Base-by-base conservation (phyloP, 2,113 vertebrate species). In the Cynoglossus semilaevis region DNA sequence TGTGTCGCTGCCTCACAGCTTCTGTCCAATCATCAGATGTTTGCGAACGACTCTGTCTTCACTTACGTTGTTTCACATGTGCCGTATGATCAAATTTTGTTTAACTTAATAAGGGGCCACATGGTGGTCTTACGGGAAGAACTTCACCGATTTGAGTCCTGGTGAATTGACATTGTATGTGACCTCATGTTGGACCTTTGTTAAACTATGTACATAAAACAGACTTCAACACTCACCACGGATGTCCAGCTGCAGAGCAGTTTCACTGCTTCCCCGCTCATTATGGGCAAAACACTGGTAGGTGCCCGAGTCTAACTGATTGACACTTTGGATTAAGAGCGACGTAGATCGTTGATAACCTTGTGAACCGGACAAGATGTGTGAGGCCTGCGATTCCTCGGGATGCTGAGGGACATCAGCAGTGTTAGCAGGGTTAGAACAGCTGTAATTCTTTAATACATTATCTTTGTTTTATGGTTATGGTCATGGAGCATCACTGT, bases 251-350 rank as follows among this genome's bases (percentile, higher is more conserved):
- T 91, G 90, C 74, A 95, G 74, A 1, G 85, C 83, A 59, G 87
- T 87, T 52, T 79, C 87, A 62, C 89, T 90, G 68, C 64, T 71
- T 58, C 94, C 96, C 2, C 89, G 93, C 82, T 92, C 66, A 45
- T 99, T 99, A 76, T 74, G 87, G 75, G 91, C 94, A 29, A 90
- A 83, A 88, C 97, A 99, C 22, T 74, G 87, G 85, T 94, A 97
- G 45, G 79, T 80, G 70, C 97, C 96, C 18, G 94, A 94, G 84
- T 97, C 93, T 60, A 88, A 92, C 49, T 89, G 91, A 80, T 81
- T 89, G 65, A 93, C 93, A 43, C 92, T 86, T 72, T 57, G 58
- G 84, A 96, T 94, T 41, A 72, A 85, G 71, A 99, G 73, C 0
- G 67, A 69, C 47, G 61, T 55, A 15, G 72, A 50, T 8, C 87